Base-by-base conservation (phyloP, 2,888 invertebrate genomes). In the Homarus gammarus region DNA sequence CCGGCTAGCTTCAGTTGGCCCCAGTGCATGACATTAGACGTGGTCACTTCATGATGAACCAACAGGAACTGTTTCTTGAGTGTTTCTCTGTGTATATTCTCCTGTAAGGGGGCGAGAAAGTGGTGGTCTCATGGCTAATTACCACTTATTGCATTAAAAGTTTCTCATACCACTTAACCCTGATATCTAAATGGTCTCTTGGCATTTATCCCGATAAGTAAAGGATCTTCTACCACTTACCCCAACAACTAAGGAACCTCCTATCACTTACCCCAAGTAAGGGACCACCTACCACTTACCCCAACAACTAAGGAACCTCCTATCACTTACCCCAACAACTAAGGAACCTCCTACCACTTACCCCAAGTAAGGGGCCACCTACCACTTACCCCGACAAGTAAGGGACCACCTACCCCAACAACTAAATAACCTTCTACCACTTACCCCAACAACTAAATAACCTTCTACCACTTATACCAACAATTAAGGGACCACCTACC, bases 301-400 rank as follows among this genome's bases (percentile, higher is more conserved):
- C n/a, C n/a, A n/a, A n/a, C n/a, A n/a, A n/a, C n/a, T n/a, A n/a
- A n/a, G n/a, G n/a, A n/a, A n/a, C n/a, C n/a, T n/a, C 10, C 77
- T n/a, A 49, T 15, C 22, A 44, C 77, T 77, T 44, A 31, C 38
- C 38, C n/a, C 22, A 18, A 18, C 31, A 31, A 5, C 18, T 5
- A 73, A 2, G 8, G 31, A 31, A 75, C 38, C 40, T 31, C 72
- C 72, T 36, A 40, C 31, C n/a, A 27, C 18, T 78, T 44, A 78
- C 51, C 15, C 31, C n/a, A 38, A 31, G 36, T 8, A 12, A 22
- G 1, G 0, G 8, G 8, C 27, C 10, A 44, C 70, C 70, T 86
- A 64, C 22, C 22, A 81, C 90, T 89, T 91, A 94, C 94, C 91
- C 93, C 92, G 91, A 95, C 95, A 51, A 95, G n/a, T n/a, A n/a